A percentile compares a stretch with the other conserved stretches of the same genome.
These are phyloP conservation scores for Parasteatoda lunata DNA, from an alignment of 2,888 invertebrate genomes.

Conservation along the genomic window DNA sequence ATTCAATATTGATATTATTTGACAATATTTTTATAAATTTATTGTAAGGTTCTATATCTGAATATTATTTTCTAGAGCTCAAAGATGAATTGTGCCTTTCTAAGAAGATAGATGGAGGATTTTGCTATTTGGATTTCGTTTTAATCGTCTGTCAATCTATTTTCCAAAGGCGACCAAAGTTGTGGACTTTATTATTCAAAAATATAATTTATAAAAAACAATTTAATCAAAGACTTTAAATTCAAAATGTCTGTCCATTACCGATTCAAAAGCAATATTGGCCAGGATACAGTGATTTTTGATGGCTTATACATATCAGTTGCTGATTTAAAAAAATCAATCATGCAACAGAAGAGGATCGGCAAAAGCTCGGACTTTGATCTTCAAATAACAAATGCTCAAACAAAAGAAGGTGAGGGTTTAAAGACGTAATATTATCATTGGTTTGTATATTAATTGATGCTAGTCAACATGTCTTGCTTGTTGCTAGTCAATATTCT, in stretches of 20 bases:
- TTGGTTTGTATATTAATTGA: slow-evolving; percentile 1
- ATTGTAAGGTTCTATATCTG: no score
- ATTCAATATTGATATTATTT: no score
- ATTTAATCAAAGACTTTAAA: not conserved
- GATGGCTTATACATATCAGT: slow-evolving; percentile 97
- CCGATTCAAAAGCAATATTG: slow-evolving; percentile 97
- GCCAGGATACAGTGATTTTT: slow-evolving; percentile 96
- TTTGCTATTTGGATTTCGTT: no score
- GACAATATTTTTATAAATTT: no score
- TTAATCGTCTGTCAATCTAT: no score
- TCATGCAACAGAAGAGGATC: slow-evolving; percentile 94
- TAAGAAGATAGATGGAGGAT: no score
- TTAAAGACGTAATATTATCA: not conserved
- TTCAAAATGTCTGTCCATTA: slow-evolving; percentile 94
- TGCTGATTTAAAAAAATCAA: slow-evolving; percentile 94
- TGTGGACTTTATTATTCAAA: no score
- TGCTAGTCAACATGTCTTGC: not conserved
- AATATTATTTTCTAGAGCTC: no score
- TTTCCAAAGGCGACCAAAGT: no score
- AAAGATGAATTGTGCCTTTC: no score
- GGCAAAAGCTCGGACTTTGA: slow-evolving; percentile 96
- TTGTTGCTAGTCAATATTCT: no score
- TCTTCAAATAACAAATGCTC: slow-evolving; percentile 95
- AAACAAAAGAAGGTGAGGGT: slow-evolving; percentile 92
- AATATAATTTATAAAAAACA: no score